Base-by-base conservation (phyloP, 2,888 invertebrate species). In the Melikaiella ostensackeni region DNA sequence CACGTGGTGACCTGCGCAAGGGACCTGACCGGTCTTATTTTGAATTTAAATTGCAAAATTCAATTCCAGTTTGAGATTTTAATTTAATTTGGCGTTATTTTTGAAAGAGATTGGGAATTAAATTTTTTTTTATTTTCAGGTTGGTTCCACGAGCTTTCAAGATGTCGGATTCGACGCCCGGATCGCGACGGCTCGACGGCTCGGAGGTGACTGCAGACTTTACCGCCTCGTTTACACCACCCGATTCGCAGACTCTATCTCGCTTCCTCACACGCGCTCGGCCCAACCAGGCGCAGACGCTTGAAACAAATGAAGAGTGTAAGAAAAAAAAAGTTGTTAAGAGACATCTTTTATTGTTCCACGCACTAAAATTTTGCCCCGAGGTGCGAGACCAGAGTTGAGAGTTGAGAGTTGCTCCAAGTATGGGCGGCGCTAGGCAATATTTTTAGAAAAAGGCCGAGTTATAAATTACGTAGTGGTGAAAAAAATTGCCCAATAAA, bases 151-250 rank as follows among this genome's bases (percentile, higher is more conserved):
- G 24, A 38, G 13, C n/a, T 13, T 79, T 63, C 64, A 78, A 77
- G 80, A 79, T 80, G 80, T 82, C 81, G 82, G 81, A 82, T 81
- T 83, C 79, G 82, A 79, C 81, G 81, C 79, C 82, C 82, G 81
- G 86, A 83, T 83, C 84, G 83, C 84, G 84, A 86, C 89, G 85
- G 88, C 84, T 83, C 87, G 86, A 84, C 87, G 87, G 89, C 83
- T 89, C 89, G 87, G 86, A 89, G 86, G 87, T 89, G 85, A 89
- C 89, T 89, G 88, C 82, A 82, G 64, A 30, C 81, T 81, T 79
- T 77, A 77, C 77, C 80, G 74, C 76, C 79, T 77, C 75, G 76
- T 76, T 75, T 77, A 80, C 79, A 79, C 79, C 83, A 81, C 80
- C 77, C 78, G 78, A 79, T 79, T 81, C 83, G 77, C 77, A 74